Percentiles rank a stretch among this genome's conserved stretches.
Conservation (phyloP, 2,113 vertebrate genomes). For the Callionymus lyra region DNA sequence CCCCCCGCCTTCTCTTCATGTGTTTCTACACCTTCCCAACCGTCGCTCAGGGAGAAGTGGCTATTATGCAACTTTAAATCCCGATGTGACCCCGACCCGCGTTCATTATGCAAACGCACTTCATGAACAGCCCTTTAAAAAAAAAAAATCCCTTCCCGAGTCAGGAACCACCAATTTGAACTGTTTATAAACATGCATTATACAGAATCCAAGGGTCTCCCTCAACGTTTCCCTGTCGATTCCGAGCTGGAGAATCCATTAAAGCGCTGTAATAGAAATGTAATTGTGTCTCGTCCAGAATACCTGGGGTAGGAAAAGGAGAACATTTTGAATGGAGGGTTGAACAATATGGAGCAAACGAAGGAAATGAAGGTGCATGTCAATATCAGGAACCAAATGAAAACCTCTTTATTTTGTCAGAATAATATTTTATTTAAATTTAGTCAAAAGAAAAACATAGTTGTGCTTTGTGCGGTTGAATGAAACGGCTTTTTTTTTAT, state of each 20-base stretch:
- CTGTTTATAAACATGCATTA: conserved; percentile 11
- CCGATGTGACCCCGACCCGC: conserved; percentile 5
- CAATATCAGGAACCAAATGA: no score
- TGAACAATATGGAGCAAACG: no score
- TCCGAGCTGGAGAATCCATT: conserved; percentile 22
- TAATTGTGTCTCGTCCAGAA: conserved; percentile 24
- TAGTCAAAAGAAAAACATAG: conserved; percentile 66
- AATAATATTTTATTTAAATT: conserved; percentile 70
- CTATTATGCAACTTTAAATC: conserved; percentile 21
- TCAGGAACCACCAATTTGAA: conserved; percentile 9
- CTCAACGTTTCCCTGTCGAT: conserved; percentile 14
- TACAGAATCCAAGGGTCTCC: conserved; percentile 10
- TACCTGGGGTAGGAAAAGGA: conserved; percentile 3
- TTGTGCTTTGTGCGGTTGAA: conserved; percentile 68
- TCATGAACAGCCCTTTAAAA: no score
- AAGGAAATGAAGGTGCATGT: no score
- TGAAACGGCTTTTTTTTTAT: conserved; percentile 57
- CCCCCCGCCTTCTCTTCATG: conserved; percentile 14
- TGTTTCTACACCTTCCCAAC: conserved; percentile 26
- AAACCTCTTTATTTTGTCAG: conserved; percentile 50
- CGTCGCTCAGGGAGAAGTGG: conserved; percentile 21
- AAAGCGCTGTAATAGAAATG: conserved; percentile 31
- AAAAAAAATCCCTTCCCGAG: conserved; percentile 8
- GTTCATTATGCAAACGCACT: conserved; percentile 2
- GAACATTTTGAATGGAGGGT: not conserved